Evolutionary conservation across 37 sponge, comb jelly and placozoan species (phyloP).

Genomic region (Hormiphora californensis): DNA sequence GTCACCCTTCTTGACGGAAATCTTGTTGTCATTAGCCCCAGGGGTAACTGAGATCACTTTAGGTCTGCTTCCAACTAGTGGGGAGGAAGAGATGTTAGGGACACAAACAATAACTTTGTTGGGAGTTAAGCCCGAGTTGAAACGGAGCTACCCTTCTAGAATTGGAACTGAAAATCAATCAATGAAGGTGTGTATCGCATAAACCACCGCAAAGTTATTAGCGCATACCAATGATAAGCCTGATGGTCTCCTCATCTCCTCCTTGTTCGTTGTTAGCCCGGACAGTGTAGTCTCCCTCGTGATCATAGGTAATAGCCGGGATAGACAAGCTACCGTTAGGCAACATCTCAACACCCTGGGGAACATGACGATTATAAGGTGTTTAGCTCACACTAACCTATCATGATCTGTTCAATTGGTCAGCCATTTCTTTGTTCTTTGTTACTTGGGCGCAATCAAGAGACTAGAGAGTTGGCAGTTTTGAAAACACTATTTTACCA

Average conservation of each 20-base stretch:
- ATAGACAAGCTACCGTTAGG: constrained; percentile 4
- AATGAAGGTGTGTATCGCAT: no score
- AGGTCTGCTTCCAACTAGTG: neutral
- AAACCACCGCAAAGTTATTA: neutral
- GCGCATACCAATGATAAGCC: neutral
- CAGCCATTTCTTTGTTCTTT: no score
- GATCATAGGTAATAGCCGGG: neutral
- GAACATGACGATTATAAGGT: no score
- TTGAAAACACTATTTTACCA: no score
- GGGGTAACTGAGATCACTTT: neutral
- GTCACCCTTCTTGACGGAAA: neutral
- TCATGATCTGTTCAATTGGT: no score
- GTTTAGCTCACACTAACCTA: no score
- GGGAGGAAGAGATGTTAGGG: neutral
- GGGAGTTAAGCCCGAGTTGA: no score
- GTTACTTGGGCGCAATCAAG: no score
- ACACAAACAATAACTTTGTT: no score
- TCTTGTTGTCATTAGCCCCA: neutral
- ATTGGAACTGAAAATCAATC: no score
- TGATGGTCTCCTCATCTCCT: neutral
- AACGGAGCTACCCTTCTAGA: no score
- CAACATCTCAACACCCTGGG: neutral
- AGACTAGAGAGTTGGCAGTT: no score
- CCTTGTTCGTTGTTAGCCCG: neutral
- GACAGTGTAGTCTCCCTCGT: constrained; percentile 27